Evolutionary conservation across 2,888 invertebrate genomes (phyloP).

Genomic region (Clistopyga incitator): DNA sequence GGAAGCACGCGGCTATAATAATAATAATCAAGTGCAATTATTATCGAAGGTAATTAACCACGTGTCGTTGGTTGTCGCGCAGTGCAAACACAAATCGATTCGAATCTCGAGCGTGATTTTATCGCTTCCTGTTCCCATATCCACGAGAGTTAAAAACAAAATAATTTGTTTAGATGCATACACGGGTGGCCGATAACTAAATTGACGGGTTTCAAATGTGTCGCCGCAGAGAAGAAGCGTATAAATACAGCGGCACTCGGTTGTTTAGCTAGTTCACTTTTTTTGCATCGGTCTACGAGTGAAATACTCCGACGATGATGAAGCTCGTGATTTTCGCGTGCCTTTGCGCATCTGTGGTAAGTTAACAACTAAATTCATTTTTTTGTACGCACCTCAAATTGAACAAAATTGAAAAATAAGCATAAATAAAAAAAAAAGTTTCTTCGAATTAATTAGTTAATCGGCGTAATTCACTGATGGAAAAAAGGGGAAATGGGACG

Average conservation of each 20-base stretch:
- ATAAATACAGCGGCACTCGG: slow-evolving; percentile 48
- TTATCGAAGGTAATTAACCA: slow-evolving; percentile 26
- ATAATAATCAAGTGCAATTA: slow-evolving; percentile 24
- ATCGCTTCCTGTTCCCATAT: slow-evolving; percentile 52
- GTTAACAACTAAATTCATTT: neutral
- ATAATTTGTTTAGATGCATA: neutral
- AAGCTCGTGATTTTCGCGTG: slow-evolving; percentile 64
- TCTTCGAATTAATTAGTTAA: no score
- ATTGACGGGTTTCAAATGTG: neutral
- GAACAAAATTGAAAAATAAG: no score
- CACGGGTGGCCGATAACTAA: no score
- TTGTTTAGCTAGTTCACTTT: slow-evolving; percentile 12
- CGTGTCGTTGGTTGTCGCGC: slow-evolving; percentile 20
- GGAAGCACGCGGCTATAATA: neutral
- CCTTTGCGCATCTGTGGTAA: slow-evolving; percentile 67
- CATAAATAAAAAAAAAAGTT: no score
- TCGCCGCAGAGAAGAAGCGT: neutral
- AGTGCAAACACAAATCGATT: slow-evolving; percentile 18
- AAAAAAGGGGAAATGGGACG: no score
- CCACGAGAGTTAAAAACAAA: slow-evolving; percentile 22
- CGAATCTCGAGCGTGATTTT: slow-evolving; percentile 50
- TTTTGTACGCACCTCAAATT: neutral
- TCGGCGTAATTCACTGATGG: no score
- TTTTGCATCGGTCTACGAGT: neutral
- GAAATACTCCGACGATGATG: slow-evolving; percentile 63